phyloP scores from a whole-genome alignment of 1,140 invertebrate genomes.

The Oryctes rhinoceros region DNA sequence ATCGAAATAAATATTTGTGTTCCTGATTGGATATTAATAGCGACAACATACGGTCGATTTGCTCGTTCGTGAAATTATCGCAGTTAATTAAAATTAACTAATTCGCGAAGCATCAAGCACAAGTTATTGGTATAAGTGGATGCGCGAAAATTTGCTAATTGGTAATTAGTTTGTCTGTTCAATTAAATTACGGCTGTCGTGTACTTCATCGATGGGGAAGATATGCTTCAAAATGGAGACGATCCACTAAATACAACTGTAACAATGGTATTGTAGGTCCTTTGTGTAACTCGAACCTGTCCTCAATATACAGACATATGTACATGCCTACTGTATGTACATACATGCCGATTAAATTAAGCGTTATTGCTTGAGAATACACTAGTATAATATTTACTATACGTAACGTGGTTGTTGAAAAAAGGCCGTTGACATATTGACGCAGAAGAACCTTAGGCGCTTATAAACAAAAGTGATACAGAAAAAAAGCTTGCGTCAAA shows the following conservation, averaged over 20 bases:
- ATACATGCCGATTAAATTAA: not conserved
- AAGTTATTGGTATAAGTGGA: constrained; percentile 22
- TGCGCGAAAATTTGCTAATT: constrained; percentile 25
- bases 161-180: constrained; percentile 30
- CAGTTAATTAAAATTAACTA: constrained; percentile 33
- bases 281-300: not conserved
- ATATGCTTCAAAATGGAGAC: not conserved
- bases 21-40: constrained; percentile 27
- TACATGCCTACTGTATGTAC: no score
- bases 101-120: not conserved
- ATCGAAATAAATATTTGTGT: constrained; percentile 30
- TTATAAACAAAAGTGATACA: no score
- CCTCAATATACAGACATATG: no score
- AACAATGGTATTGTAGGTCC: not conserved
- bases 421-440: no score
- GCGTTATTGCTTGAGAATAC: constrained; percentile 30
- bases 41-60: not conserved
- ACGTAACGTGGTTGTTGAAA: no score
- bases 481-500: no score
- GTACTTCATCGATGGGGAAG: not conserved
- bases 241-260: not conserved
- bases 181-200: not conserved
- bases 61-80: constrained; percentile 12
- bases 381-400: not conserved
- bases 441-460: no score